Percentiles rank a stretch among this genome's conserved stretches.
phyloP scores from a whole-genome alignment of 2,888 invertebrate species.

The Schizotus pectinicornis region DNA sequence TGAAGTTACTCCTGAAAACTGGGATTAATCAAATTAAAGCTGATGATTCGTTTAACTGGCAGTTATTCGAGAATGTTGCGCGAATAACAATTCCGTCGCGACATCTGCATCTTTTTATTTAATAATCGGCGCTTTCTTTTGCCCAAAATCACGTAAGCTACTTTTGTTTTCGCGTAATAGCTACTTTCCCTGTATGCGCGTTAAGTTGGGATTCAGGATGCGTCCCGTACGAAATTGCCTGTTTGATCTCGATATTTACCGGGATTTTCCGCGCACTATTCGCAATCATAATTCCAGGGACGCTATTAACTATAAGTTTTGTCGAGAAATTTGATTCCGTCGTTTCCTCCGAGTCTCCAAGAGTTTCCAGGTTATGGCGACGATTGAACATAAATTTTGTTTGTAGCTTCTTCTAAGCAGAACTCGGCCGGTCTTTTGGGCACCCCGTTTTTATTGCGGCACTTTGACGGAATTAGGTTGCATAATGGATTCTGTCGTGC shows the following conservation, averaged over 20 bases:
- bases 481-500: not conserved
- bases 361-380: no score
- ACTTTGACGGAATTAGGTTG: not conserved
- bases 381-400: not conserved
- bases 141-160: no score
- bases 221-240: conserved; percentile 18
- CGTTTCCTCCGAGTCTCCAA: no score
- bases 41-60: conserved; percentile 11
- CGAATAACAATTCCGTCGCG: no score
- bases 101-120: conserved; percentile 6
- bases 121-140: no score
- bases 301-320: no score
- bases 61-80: not conserved
- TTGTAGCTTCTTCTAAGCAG: not conserved
- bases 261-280: conserved; percentile 17
- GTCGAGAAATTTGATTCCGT: no score
- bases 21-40: conserved; percentile 18
- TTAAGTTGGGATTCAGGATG: conserved; percentile 11
- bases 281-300: not conserved
- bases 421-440: no score
- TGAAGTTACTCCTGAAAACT: conserved; percentile 10
- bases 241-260: conserved; percentile 20
- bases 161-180: not conserved
- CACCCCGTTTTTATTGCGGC: not conserved
- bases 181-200: not conserved